phyloP scores from a whole-genome alignment of 1,140 invertebrate species.

The Radopholus similis region DNA sequence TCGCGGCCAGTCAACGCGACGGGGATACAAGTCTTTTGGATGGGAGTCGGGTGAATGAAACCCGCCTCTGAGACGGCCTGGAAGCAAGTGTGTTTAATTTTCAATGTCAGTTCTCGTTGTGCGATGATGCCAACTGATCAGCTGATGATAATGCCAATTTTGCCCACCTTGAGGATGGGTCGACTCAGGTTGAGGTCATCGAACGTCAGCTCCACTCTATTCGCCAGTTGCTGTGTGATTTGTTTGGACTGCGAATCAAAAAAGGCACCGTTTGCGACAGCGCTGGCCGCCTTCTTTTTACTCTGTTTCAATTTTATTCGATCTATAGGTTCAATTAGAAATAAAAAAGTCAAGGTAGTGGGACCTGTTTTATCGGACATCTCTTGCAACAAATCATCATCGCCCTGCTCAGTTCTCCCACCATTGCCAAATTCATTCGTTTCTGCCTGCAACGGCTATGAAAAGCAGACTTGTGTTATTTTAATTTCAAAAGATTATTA shows the following conservation, averaged over 20 bases:
- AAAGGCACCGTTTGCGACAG: not conserved
- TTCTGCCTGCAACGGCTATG: too few relatives aligned
- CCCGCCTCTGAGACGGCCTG: constrained; percentile 79
- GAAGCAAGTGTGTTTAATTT: constrained; percentile 11
- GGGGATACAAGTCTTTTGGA: constrained; percentile 89
- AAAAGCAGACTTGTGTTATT: too few relatives aligned
- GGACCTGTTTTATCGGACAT: not conserved
- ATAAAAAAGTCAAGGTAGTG: not conserved
- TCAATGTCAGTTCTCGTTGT: not conserved
- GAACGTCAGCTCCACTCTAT: constrained; percentile 28
- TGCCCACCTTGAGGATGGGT: constrained; percentile 54
- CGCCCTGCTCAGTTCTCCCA: not conserved
- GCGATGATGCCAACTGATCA: too few relatives aligned
- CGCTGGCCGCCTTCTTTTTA: not conserved
- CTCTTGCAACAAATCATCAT: not conserved
- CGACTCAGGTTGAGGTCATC: constrained; percentile 55
- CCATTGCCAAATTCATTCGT: not conserved
- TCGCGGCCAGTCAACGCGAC: constrained; percentile 82
- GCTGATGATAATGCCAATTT: too few relatives aligned
- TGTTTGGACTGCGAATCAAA: not conserved
- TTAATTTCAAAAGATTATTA: too few relatives aligned
- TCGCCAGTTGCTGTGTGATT: not conserved
- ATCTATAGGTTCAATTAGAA: not conserved
- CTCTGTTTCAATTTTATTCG: not conserved
- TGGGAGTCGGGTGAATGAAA: constrained; percentile 88